Percentiles rank a stretch among this genome's conserved stretches.
These are phyloP conservation scores for Paramisgurnus dabryanus DNA, from an alignment of 2,113 vertebrate genomes.

Conservation along the genomic window DNA sequence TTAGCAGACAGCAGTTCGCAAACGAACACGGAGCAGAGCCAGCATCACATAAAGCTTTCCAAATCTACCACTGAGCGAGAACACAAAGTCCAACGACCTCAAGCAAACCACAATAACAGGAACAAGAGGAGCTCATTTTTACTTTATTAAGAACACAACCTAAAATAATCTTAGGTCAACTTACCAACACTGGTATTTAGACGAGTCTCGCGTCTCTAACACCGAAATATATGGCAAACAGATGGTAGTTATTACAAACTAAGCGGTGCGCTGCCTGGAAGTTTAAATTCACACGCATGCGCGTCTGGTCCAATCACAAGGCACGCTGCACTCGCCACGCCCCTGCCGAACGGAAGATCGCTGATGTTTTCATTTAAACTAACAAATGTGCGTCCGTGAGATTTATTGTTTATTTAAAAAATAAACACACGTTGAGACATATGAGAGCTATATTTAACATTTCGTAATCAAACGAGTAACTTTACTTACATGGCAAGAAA, in stretches of 20 bases:
- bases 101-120: conserved; percentile 19
- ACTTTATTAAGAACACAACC: conserved; percentile 19
- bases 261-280: conserved; percentile 48
- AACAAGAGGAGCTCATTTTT: conserved; percentile 30
- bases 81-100: conserved; percentile 21
- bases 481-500: neutral
- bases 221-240: conserved; percentile 6
- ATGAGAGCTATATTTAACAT: neutral
- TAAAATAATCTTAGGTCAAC: neutral
- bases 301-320: conserved; percentile 69
- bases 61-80: conserved; percentile 16
- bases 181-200: conserved; percentile 27
- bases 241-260: neutral
- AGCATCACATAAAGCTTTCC: conserved; percentile 12
- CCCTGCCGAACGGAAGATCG: neutral
- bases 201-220: neutral
- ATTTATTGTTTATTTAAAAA: neutral
- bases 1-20: neutral
- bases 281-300: conserved; percentile 68
- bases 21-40: neutral
- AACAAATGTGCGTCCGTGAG: neutral
- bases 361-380: neutral
- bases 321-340: neutral
- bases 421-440: neutral
- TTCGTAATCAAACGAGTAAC: neutral